Conservation (phyloP, 2,888 invertebrate species). For the Parascotia fuliginaria region DNA sequence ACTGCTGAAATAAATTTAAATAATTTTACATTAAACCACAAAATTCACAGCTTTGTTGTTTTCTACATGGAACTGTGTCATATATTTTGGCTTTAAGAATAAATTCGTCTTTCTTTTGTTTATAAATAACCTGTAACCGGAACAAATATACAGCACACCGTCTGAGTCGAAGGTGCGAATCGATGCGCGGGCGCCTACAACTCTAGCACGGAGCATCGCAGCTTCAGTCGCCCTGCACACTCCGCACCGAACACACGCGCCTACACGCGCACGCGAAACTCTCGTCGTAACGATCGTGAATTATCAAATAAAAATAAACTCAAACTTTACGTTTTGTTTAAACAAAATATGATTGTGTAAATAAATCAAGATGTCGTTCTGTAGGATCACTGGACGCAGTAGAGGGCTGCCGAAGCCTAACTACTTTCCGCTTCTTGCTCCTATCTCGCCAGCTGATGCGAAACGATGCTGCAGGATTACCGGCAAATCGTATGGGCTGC, state of each 20-base stretch:
- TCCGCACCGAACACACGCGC: conserved; percentile 67
- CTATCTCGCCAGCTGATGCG: conserved; percentile 93
- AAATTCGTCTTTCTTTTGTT: conserved; percentile 78
- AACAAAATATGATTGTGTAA: conserved; percentile 78
- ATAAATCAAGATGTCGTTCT: conserved; percentile 87
- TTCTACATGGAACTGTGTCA: conserved; percentile 75
- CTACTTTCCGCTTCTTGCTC: conserved; percentile 92
- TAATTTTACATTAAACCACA: conserved; percentile 37
- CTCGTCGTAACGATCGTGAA: conserved; percentile 56
- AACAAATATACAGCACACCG: conserved; percentile 81
- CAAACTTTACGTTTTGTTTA: conserved; percentile 48
- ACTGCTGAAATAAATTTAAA: conserved; percentile 34
- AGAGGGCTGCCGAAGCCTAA: conserved; percentile 92
- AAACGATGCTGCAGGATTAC: conserved; percentile 92
- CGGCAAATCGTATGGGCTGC: conserved; percentile 90
- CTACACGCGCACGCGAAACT: conserved; percentile 54
- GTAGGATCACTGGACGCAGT: conserved; percentile 93
- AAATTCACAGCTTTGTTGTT: conserved; percentile 55
- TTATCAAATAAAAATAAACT: conserved; percentile 47
- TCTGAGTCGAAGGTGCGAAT: conserved; percentile 80
- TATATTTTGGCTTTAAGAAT: conserved; percentile 72
- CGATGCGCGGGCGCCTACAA: conserved; percentile 60
- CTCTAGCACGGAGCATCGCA: conserved; percentile 49
- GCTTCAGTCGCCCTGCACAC: conserved; percentile 70
- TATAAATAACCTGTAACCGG: conserved; percentile 83